phyloP scores from a whole-genome alignment of 2,888 invertebrate species.

The Limnephilus rhombicus region DNA sequence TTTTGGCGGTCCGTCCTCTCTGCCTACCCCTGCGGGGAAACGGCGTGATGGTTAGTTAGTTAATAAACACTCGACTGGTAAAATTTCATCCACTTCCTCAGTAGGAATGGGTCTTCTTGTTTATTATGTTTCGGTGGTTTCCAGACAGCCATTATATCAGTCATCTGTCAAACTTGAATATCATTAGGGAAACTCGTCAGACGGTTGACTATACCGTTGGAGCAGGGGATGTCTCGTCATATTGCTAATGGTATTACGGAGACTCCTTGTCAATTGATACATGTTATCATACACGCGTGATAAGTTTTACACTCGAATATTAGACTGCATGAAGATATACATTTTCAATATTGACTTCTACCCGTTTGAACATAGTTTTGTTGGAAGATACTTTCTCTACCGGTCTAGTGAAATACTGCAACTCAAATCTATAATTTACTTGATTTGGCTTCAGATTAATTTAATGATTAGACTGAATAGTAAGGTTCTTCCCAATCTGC shows the following conservation, averaged over 20 bases:
- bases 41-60: no score
- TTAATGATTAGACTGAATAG: neutral
- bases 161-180: slow-evolving; percentile 30
- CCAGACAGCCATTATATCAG: slow-evolving; percentile 35
- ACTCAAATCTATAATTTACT: neutral
- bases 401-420: neutral
- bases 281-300: neutral
- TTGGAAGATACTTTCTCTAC: no score
- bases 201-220: neutral
- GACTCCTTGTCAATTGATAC: slow-evolving; percentile 15
- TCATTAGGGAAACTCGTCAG: slow-evolving; percentile 30
- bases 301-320: neutral
- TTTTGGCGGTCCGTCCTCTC: no score
- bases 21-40: no score
- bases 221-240: neutral
- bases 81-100: neutral
- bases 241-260: neutral
- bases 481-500: neutral
- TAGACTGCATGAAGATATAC: neutral
- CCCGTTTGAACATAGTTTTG: no score
- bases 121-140: neutral
- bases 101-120: neutral
- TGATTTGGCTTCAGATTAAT: neutral
- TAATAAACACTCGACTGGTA: neutral
- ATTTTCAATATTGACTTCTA: no score